Percentiles rank a stretch among this genome's conserved stretches.
Evolutionary conservation across 2,113 vertebrate species (phyloP).

Genomic region (Rafetus swinhoei): DNA sequence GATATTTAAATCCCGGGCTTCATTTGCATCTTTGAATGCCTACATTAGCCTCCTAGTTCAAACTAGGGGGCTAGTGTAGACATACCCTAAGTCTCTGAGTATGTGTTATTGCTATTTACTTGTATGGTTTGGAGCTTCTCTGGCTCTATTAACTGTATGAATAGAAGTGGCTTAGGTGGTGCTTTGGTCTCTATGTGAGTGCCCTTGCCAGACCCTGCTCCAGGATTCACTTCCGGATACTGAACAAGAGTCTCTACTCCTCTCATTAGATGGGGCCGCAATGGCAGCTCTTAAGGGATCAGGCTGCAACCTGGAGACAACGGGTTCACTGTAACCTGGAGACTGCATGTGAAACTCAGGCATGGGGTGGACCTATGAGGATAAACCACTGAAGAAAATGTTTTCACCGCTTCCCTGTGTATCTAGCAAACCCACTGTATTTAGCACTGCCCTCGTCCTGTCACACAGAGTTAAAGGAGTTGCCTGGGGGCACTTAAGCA

Average conservation of each 20-base stretch:
- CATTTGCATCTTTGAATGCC: no score
- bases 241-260: not conserved
- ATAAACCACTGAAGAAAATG: not conserved
- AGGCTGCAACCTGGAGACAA: not conserved
- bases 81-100: not conserved
- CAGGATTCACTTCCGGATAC: not conserved
- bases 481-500: not conserved
- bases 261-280: not conserved
- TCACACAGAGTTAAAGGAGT: not conserved
- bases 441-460: not conserved
- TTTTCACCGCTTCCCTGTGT: accelerated
- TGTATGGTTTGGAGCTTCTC: not conserved
- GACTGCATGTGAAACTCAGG: not conserved
- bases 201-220: not conserved
- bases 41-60: no score
- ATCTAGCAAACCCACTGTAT: not conserved
- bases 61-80: no score
- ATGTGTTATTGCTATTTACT: not conserved
- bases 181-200: not conserved
- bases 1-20: no score
- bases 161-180: not conserved
- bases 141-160: not conserved
- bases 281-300: not conserved
- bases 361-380: accelerated
- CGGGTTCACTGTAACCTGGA: not conserved